A percentile compares a stretch with the other conserved stretches of the same genome.
These are phyloP conservation scores for Protosalanx chinensis DNA, from an alignment of 2,797 vertebrate species.

Conservation along the genomic window DNA sequence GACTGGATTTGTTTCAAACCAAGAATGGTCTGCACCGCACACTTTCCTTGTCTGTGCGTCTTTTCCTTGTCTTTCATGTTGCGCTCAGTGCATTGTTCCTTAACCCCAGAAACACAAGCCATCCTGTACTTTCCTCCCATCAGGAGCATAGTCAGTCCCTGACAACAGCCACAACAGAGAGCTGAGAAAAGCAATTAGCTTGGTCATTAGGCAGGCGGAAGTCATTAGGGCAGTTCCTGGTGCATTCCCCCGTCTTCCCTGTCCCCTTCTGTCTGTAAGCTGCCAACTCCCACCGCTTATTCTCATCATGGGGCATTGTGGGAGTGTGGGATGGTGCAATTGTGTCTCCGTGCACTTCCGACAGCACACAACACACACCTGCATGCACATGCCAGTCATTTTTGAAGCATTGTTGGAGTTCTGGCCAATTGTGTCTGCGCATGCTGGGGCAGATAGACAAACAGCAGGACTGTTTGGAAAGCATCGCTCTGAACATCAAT, in stretches of 20 bases:
- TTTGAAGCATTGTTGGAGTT: constrained; percentile 5
- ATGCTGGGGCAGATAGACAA: constrained; percentile 48
- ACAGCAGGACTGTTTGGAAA: constrained; percentile 34
- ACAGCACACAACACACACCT: constrained; percentile 4
- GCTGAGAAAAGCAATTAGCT: constrained; percentile 48
- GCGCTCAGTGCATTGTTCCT: neutral
- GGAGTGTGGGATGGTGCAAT: neutral
- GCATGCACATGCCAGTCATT: constrained; percentile 29
- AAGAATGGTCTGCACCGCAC: neutral
- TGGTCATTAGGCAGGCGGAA: constrained; percentile 35
- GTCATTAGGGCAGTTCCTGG: constrained; percentile 13
- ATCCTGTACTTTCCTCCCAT: neutral
- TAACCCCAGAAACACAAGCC: neutral
- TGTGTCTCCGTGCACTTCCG: constrained; percentile 4
- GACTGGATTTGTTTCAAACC: neutral
- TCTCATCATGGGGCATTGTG: constrained; percentile 6
- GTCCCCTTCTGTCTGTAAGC: constrained; percentile 18
- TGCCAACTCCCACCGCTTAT: constrained; percentile 17
- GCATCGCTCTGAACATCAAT: constrained; percentile 27
- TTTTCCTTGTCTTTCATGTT: neutral
- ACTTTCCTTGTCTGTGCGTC: neutral
- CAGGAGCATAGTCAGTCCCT: neutral
- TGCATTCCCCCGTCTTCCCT: neutral
- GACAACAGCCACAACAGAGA: constrained; percentile 13
- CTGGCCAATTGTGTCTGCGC: constrained; percentile 47